A percentile compares a stretch with the other conserved stretches of the same genome.
These are phyloP conservation scores for Chloropsis cyanopogon DNA, from an alignment of 2,113 vertebrate species.

Conservation along the genomic window DNA sequence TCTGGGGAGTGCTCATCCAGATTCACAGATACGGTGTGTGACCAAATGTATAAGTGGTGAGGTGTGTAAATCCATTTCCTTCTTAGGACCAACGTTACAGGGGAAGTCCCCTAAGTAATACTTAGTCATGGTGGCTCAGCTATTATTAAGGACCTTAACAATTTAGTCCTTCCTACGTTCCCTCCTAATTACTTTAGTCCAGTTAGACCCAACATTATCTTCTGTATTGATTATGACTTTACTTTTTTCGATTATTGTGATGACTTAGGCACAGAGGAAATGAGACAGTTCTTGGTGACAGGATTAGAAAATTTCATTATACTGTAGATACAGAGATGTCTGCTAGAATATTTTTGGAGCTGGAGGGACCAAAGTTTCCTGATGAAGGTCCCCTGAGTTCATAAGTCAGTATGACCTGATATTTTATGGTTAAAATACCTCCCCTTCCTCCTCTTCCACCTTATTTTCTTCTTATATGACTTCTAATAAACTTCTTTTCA, in stretches of 20 bases:
- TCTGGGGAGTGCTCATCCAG: not conserved
- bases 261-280: not conserved
- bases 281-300: not conserved
- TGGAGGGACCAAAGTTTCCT: not conserved
- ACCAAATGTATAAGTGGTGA: not conserved
- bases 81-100: not conserved
- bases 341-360: not conserved
- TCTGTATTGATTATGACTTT: not conserved
- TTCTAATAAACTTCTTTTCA: not conserved
- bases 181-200: not conserved
- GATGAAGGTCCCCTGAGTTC: not conserved
- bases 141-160: not conserved
- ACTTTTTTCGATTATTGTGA: not conserved
- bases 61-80: conserved; percentile 22
- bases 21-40: not conserved
- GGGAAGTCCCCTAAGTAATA: not conserved
- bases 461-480: not conserved
- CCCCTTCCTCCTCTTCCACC: not conserved
- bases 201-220: not conserved
- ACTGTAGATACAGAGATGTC: not conserved
- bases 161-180: not conserved
- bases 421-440: not conserved
- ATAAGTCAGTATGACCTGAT: not conserved
- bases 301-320: not conserved
- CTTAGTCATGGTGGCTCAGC: not conserved